Percentiles rank a stretch among this genome's conserved stretches.
Conservation (phyloP, 1,140 invertebrate species). For the Palaemon carinicauda region DNA sequence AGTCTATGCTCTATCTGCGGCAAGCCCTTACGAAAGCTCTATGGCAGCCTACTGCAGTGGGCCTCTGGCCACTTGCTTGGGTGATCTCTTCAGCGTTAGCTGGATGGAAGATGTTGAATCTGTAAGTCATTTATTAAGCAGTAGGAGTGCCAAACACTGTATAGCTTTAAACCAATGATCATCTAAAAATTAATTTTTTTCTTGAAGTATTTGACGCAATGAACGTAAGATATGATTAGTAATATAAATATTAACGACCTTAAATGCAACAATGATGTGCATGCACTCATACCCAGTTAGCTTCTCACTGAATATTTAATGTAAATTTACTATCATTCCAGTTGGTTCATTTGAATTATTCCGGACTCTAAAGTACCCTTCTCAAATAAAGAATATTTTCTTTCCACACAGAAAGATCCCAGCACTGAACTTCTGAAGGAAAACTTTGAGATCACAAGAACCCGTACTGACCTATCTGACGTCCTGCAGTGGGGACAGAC, state of each 20-base stretch:
- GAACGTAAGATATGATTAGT: too few relatives aligned
- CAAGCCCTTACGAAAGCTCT: background rate
- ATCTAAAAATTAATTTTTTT: too few relatives aligned
- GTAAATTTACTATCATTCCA: too few relatives aligned
- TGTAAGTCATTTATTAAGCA: too few relatives aligned
- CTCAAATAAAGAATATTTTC: background rate
- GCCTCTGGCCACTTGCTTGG: background rate
- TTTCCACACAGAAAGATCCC: conserved; percentile 66
- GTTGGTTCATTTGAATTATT: too few relatives aligned
- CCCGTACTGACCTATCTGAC: conserved; percentile 71
- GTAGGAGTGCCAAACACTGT: too few relatives aligned
- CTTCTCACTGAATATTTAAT: too few relatives aligned
- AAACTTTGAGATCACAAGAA: conserved; percentile 70
- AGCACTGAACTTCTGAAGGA: conserved; percentile 68
- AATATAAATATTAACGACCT: too few relatives aligned
- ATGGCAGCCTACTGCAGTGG: conserved; percentile 15
- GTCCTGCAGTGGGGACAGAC: conserved; percentile 63
- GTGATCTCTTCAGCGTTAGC: conserved; percentile 37
- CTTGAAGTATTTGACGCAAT: too few relatives aligned
- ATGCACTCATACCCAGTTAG: too few relatives aligned
- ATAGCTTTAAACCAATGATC: background rate
- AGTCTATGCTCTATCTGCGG: conserved; percentile 34
- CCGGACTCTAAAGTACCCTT: too few relatives aligned
- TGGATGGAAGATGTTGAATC: conserved; percentile 36
- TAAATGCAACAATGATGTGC: too few relatives aligned